A percentile compares a stretch with the other conserved stretches of the same genome.
Conservation (phyloP, 2,797 vertebrate genomes). For the Hydrocynus forskahlii region DNA sequence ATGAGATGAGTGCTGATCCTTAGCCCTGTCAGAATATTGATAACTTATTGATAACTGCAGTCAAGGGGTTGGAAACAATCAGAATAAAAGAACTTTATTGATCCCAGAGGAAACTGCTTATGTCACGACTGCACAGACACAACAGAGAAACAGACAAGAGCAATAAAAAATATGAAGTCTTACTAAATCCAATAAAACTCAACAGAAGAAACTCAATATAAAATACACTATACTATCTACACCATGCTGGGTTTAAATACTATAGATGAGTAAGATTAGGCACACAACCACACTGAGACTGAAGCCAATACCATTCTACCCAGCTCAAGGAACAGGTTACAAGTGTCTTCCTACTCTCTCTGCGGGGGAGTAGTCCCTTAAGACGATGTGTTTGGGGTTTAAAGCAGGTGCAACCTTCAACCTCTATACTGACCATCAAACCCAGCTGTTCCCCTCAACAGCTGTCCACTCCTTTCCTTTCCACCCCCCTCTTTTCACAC, state of each 20-base stretch:
- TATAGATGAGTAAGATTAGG: background rate
- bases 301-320: background rate
- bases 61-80: too few relatives aligned
- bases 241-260: too few relatives aligned
- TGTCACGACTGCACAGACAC: too few relatives aligned
- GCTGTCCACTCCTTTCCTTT: conserved; percentile 55
- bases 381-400: conserved; percentile 47
- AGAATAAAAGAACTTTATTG: too few relatives aligned
- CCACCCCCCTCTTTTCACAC: conserved; percentile 54
- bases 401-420: conserved; percentile 72
- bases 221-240: too few relatives aligned
- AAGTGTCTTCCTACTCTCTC: background rate
- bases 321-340: background rate
- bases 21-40: background rate
- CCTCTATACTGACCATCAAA: conserved; percentile 52
- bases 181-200: too few relatives aligned
- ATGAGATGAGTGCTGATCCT: background rate
- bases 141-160: too few relatives aligned
- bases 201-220: too few relatives aligned
- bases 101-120: too few relatives aligned
- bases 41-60: background rate
- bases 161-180: too few relatives aligned
- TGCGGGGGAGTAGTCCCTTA: background rate
- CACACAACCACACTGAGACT: background rate
- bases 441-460: conserved; percentile 65